These are phyloP conservation scores for Chloromyia formosa DNA, from an alignment of 2,888 invertebrate genomes.

Conservation along the genomic window DNA sequence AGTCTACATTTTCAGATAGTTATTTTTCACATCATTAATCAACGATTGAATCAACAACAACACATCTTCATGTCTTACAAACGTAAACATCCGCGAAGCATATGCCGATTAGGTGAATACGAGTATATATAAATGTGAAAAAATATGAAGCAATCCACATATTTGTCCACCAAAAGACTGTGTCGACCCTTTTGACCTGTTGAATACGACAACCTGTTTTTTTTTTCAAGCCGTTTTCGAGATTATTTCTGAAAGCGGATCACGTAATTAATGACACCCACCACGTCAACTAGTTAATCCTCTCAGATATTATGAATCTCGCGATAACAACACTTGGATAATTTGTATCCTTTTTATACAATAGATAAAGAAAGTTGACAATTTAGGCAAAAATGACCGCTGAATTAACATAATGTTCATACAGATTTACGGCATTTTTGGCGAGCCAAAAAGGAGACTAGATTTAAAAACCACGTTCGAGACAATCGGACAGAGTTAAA, in stretches of 20 bases:
- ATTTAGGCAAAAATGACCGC: not conserved
- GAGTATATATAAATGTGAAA: no score
- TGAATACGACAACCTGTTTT: not conserved
- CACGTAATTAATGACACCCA: constrained; percentile 12
- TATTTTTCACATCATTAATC: not conserved
- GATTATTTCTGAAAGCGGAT: not conserved
- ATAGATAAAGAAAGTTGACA: no score
- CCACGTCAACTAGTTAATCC: not conserved
- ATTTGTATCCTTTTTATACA: constrained; percentile 13
- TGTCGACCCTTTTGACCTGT: constrained; percentile 18
- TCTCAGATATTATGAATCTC: not conserved
- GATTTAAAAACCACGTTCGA: no score
- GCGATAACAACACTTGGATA: not conserved
- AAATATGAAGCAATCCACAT: not conserved
- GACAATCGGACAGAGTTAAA: no score
- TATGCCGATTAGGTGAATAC: not conserved
- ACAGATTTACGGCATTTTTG: no score
- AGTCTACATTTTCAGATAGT: not conserved
- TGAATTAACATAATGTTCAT: constrained; percentile 7
- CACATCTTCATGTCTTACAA: not conserved
- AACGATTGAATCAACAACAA: no score
- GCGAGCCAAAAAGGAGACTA: no score
- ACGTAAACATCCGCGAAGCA: no score
- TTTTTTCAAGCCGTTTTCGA: constrained; percentile 7
- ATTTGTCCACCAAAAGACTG: not conserved